Evolutionary conservation across 2,888 invertebrate species (phyloP), one percentile per base, ranked within the genome.

Genomic region (Acanthosepion pharaonis): DNA sequence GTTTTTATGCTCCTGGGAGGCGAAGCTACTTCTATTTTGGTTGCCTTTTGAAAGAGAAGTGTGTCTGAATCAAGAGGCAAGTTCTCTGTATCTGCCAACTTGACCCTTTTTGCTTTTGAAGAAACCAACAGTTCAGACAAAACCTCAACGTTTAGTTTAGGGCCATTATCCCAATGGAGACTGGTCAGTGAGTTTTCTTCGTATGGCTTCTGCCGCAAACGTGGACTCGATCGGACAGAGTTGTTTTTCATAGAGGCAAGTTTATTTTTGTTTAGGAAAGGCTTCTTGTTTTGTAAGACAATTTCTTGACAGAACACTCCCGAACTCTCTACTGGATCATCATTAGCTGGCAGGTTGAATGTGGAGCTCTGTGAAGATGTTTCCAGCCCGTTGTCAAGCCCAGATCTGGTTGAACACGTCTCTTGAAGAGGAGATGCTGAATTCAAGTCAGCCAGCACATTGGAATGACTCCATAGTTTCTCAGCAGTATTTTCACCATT

Each of bases 151-250:
- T 93, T 93, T 33, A 93, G 18, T 48, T 93, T 93, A 5, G 93
- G 53, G 8, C 93, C 33, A 28, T 15, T 93, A 20, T 93, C 93
- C 49, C 49, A 48, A 51, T 93, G 5, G 4, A n/a, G 93, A 51
- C 28, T 53, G 25, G 59, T 55, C 25, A 23, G 53, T 6, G 51
- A 92, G 49, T 49, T 92, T 49, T 92, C 64, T 64, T 93, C 93
- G 11, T 33, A 94, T 28, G 91, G 51, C n/a, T 64, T 78, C 28
- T 93, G 91, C 64, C 95, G 51, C 42, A 95, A 93, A n/a, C 94
- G 94, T 15, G 95, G 95, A 94, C 95, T 95, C 51, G 94, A 94
- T 33, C 94, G 49, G 6, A 94, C 91, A 55, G 93, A n/a, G 49
- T 48, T 93, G 53, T n/a, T 93, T 93, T 93, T 93, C 23, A 51